Evolutionary conservation across 2,888 invertebrate species (phyloP).

Genomic region (Tromatobia lineatoria): DNA sequence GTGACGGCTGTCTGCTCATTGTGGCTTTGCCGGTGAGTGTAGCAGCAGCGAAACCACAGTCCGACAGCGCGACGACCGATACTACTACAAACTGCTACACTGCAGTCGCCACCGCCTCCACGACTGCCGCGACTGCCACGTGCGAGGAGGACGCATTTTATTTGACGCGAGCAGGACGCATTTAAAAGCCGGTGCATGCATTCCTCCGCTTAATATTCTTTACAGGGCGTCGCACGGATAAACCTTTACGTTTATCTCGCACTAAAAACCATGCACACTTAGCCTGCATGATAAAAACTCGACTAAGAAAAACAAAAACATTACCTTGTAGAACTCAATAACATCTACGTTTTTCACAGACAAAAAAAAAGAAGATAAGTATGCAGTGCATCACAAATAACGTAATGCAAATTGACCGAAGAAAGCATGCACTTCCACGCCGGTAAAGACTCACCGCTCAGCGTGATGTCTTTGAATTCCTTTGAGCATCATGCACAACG

Average conservation of each 20-base stretch:
- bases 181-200: conserved; percentile 40
- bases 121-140: conserved; percentile 43
- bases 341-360: background rate
- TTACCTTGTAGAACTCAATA: background rate
- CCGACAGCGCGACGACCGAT: conserved; percentile 60
- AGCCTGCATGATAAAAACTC: background rate
- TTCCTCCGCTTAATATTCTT: background rate
- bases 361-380: background rate
- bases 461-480: conserved; percentile 32
- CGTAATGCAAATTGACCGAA: background rate
- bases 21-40: conserved; percentile 36
- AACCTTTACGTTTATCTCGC: background rate
- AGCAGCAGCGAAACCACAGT: conserved; percentile 17
- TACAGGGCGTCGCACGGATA: background rate
- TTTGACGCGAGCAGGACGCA: conserved; percentile 29
- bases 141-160: conserved; percentile 28
- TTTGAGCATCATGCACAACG: conserved; percentile 53
- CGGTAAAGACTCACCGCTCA: conserved; percentile 52
- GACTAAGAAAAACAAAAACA: background rate
- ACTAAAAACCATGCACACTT: background rate
- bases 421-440: background rate
- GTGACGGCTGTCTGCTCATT: conserved; percentile 51
- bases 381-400: too few relatives aligned
- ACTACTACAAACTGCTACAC: conserved; percentile 49
- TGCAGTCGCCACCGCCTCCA: conserved; percentile 46